These are phyloP conservation scores for Blomia tropicalis DNA, from an alignment of 2,888 invertebrate species.

Conservation along the genomic window DNA sequence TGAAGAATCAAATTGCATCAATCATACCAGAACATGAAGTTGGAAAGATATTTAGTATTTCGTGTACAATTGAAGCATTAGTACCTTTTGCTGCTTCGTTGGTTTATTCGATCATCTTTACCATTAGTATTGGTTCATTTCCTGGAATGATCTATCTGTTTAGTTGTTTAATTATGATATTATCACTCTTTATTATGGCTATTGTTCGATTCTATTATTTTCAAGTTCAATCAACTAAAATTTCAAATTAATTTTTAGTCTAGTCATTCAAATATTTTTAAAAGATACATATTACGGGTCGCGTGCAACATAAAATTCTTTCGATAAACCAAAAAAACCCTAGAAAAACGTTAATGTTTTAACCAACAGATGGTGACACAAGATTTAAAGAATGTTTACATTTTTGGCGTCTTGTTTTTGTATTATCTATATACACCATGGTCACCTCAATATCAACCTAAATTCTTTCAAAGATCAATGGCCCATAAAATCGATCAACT, in stretches of 20 bases:
- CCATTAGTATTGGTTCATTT: not conserved
- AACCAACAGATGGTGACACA: too few species aligned
- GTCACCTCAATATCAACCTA: too few species aligned
- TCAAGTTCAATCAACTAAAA: too few species aligned
- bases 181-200: not conserved
- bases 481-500: too few species aligned
- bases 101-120: not conserved
- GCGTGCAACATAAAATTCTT: not conserved
- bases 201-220: not conserved
- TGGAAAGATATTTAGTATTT: not conserved
- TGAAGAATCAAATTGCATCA: not conserved
- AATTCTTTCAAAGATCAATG: too few species aligned
- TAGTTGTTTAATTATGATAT: not conserved
- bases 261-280: not conserved
- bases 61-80: not conserved
- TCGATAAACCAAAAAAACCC: not conserved
- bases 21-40: constrained; percentile 4
- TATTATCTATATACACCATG: too few species aligned
- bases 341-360: too few species aligned
- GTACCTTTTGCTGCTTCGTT: constrained; percentile 1
- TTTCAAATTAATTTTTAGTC: not conserved
- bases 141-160: constrained; percentile 3
- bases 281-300: not conserved
- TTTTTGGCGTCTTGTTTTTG: too few species aligned
- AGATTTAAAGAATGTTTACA: too few species aligned